A percentile compares a stretch with the other conserved stretches of the same genome.
Conservation (phyloP, 2,888 invertebrate genomes). For the Sycophila texana region DNA sequence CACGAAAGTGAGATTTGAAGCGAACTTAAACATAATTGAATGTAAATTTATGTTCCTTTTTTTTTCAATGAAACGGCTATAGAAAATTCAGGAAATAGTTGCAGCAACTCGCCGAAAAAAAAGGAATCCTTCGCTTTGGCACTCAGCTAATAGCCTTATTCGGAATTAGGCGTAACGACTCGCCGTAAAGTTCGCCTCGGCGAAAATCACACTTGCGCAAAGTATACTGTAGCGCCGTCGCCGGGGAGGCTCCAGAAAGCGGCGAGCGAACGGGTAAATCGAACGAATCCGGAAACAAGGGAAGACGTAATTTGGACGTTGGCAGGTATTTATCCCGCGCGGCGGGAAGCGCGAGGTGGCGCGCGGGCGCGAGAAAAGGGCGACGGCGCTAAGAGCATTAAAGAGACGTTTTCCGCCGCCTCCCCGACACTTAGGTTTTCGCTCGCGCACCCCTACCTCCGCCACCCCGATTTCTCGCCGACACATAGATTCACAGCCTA, state of each 20-base stretch:
- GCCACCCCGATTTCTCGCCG: conserved; percentile 58
- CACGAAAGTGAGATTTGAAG: too few species aligned
- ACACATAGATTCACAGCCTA: conserved; percentile 70
- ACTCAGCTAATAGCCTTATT: conserved; percentile 44
- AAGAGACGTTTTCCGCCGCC: conserved; percentile 71
- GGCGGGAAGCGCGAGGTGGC: conserved; percentile 63
- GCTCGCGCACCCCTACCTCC: conserved; percentile 59
- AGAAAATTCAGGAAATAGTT: too few species aligned
- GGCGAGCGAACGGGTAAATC: conserved; percentile 56
- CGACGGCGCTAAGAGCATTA: conserved; percentile 73
- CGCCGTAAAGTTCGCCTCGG: conserved; percentile 24
- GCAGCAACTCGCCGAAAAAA: too few species aligned
- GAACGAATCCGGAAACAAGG: conserved; percentile 48
- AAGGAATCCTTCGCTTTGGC: too few species aligned
- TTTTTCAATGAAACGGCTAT: too few species aligned
- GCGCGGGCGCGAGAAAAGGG: conserved; percentile 58
- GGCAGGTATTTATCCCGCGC: conserved; percentile 71
- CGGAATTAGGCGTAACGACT: conserved; percentile 30
- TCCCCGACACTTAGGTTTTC: conserved; percentile 70
- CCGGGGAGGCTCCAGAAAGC: neutral
- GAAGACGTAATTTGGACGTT: conserved; percentile 67
- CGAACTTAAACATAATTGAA: too few species aligned
- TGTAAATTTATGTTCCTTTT: too few species aligned
- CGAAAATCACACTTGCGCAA: conserved; percentile 23
- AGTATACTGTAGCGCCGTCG: neutral